Base-by-base conservation (phyloP, 1,140 invertebrate genomes). In the Apis laboriosa region DNA sequence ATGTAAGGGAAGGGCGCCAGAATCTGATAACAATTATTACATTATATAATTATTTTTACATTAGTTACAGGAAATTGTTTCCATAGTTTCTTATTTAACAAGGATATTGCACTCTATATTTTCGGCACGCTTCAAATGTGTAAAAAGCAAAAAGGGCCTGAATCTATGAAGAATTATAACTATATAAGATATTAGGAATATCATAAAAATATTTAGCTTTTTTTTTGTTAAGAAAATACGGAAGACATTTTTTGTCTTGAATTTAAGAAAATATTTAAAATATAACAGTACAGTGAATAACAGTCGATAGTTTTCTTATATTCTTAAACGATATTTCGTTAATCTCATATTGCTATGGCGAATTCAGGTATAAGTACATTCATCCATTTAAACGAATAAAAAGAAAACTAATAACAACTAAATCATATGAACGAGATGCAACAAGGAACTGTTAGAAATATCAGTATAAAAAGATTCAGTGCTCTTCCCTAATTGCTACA, bases 391-490 rank as follows among this genome's bases (percentile, higher is more conserved):
- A 80, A 84, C 74, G 74, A 87, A 86, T 70, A 68, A 78, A 64
- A 80, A 78, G 71, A 74, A 34, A 77, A 24, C 24, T 24, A 24
- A 77, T 86, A 88, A 86, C 70, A 89, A 85, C 84, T 77, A 88
- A 91, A 91, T 90, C 80, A 86, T 88, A 87, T 63, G 81, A 90
- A 86, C 86, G 81, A 87, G 85, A 86, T 88, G 85, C 86, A 90
- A 90, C 88, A 88, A 92, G 92, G 91, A 93, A 93, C 91, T 92
- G 90, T 92, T 77, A 85, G 86, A 90, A 89, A 89, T 84, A 85
- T 83, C 85, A 91, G 86, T 92, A 91, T 92, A 92, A 92, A 92
- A 92, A 90, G 88, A 89, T 89, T 84, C 88, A 87, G 86, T 90
- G 84, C 88, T 90, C 88, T 88, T 86, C 84, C 80, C 80, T 91